Evolutionary conservation across 2,888 invertebrate genomes (phyloP), one percentile per base, ranked within the genome.

Genomic region (Hirtodrosophila duncani): DNA sequence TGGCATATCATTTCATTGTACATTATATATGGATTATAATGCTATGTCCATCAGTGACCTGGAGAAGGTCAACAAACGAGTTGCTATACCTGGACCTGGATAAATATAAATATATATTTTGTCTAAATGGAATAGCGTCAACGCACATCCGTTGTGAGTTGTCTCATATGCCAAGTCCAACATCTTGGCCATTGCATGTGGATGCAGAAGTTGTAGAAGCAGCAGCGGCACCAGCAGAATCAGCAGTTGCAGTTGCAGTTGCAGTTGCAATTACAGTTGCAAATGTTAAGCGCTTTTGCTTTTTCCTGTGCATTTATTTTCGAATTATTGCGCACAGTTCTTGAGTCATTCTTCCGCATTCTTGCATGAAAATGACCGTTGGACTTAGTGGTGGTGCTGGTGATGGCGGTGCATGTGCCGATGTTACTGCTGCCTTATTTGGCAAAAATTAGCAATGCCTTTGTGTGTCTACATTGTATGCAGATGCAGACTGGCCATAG

Each of bases 291-390:
- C 70, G 51, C 56, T 66, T 63, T 62, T 57, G 7, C 21, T 56
- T 69, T 64, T 72, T 80, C 60, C 69, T 63, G 62, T 65, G 66
- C 80, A 80, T 83, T 81, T 83, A 81, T 81, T 83, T 78, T 83
- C 77, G 69, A 81, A 74, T 82, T 81, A 81, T 83, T 79, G 78
- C 66, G 66, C 67, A 67, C 74, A 74, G 67, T 69, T 77, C 75
- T 81, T 81, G 68, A 77, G 77, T 77, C 79, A 83, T 83, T 77
- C 72, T 72, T 83, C 83, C 83, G 83, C 83, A 84, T 83, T 83
- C 84, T 71, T 80, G 62, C 62, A 59, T 63, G 77, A 78, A 79
- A 79, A 70, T 82, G 83, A 77, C 72, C 77, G 66, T 69, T 75
- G 78, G 66, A 79, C 67, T 75, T 59, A 24, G 23, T 10, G 41